Conservation (phyloP, 2,113 vertebrate species). For the Theristicus caerulescens region DNA sequence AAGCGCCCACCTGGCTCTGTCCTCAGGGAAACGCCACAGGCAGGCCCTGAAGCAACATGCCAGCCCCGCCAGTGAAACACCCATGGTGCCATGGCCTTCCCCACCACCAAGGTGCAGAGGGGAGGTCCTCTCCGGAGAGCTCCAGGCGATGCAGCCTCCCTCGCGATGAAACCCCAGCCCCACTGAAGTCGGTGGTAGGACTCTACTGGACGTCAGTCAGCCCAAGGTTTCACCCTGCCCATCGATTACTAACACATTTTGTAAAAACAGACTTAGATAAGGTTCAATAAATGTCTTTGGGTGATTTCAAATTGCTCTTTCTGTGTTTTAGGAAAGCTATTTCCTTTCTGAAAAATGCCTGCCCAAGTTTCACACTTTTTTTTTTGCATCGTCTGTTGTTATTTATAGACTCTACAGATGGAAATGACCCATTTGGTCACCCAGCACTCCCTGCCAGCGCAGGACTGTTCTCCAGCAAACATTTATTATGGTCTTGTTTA, state of each 20-base stretch:
- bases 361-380: background rate
- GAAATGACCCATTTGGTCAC: constrained; percentile 30
- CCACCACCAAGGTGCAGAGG: rapidly evolving
- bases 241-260: background rate
- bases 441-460: background rate
- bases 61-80: background rate
- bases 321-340: background rate
- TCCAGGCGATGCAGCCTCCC: background rate
- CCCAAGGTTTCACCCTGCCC: background rate
- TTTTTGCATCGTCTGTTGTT: background rate
- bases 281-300: background rate
- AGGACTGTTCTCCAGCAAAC: background rate
- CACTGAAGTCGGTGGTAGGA: background rate
- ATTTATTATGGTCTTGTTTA: constrained; percentile 40
- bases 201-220: background rate
- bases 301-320: background rate
- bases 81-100: rapidly evolving
- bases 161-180: rapidly evolving
- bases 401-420: background rate
- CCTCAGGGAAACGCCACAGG: too few species aligned
- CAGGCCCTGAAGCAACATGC: background rate
- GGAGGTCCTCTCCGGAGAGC: background rate
- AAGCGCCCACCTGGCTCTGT: rapidly evolving
- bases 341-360: background rate
- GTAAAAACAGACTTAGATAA: background rate